Conservation (phyloP, 2,888 invertebrate genomes). For the Antitype chi region DNA sequence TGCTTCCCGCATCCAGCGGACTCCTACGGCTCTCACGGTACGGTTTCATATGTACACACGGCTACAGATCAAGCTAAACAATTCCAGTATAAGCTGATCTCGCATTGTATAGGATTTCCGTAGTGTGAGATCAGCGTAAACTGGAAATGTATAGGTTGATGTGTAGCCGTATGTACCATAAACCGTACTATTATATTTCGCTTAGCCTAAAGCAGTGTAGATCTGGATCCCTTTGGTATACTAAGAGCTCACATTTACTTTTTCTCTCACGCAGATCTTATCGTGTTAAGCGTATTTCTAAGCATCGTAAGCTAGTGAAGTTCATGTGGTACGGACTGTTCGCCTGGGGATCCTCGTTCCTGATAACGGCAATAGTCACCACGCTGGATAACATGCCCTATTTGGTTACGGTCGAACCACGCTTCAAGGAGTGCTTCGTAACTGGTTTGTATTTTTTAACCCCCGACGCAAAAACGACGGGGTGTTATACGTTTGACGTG, state of each 20-base stretch:
- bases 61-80: too few species aligned
- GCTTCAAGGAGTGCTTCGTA: constrained; percentile 58
- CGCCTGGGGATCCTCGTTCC: constrained; percentile 68
- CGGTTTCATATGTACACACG: too few species aligned
- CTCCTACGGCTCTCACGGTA: too few species aligned
- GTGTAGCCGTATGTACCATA: too few species aligned
- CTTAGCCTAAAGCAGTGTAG: background rate
- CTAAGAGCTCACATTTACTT: background rate
- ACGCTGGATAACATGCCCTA: constrained; percentile 11
- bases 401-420: constrained; percentile 31
- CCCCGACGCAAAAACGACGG: too few species aligned
- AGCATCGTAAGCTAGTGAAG: constrained; percentile 61
- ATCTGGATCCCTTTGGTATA: background rate
- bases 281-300: constrained; percentile 28
- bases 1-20: too few species aligned
- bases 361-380: constrained; percentile 8
- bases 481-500: too few species aligned
- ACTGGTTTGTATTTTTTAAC: constrained; percentile 51
- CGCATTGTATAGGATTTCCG: too few species aligned
- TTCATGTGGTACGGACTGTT: constrained; percentile 70
- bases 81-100: too few species aligned
- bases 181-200: too few species aligned
- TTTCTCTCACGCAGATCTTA: constrained; percentile 11
- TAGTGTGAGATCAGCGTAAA: too few species aligned
- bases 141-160: too few species aligned